Conservation (phyloP, 2,797 vertebrate species). For the Cheirogaleus major region DNA sequence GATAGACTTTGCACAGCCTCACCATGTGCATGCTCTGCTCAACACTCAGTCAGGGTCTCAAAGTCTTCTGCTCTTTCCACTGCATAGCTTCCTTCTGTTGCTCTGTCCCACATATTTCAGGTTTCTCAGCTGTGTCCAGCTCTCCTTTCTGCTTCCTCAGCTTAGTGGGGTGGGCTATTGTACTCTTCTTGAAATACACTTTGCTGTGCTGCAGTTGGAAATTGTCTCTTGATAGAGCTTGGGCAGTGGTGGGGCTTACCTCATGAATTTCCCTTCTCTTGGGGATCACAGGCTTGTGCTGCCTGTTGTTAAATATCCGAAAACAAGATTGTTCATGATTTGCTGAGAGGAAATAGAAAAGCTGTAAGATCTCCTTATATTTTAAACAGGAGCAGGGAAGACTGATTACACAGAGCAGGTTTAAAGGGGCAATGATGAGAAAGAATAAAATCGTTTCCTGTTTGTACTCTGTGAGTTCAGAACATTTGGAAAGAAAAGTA, state of each 20-base stretch:
- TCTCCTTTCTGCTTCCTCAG: not conserved
- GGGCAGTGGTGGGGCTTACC: not conserved
- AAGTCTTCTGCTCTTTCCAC: not conserved
- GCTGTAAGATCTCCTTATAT: not conserved
- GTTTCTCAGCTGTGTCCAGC: not conserved
- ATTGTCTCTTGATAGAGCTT: not conserved
- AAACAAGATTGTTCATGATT: not conserved
- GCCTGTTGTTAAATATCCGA: not conserved
- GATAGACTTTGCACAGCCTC: not conserved
- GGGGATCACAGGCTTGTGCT: not conserved
- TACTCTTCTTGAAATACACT: not conserved
- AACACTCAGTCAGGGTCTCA: not conserved
- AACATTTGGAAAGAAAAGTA: not conserved
- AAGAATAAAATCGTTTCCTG: not conserved
- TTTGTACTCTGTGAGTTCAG: not conserved
- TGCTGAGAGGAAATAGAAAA: not conserved
- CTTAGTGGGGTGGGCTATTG: not conserved
- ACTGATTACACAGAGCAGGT: not conserved
- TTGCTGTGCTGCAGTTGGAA: not conserved
- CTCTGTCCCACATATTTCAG: not conserved
- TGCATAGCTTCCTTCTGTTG: not conserved
- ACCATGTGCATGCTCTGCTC: not conserved
- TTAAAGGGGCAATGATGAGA: not conserved
- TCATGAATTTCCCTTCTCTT: not conserved
- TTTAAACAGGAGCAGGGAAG: not conserved